Conservation (phyloP, 2,888 invertebrate genomes). For the Amitus sp. region DNA sequence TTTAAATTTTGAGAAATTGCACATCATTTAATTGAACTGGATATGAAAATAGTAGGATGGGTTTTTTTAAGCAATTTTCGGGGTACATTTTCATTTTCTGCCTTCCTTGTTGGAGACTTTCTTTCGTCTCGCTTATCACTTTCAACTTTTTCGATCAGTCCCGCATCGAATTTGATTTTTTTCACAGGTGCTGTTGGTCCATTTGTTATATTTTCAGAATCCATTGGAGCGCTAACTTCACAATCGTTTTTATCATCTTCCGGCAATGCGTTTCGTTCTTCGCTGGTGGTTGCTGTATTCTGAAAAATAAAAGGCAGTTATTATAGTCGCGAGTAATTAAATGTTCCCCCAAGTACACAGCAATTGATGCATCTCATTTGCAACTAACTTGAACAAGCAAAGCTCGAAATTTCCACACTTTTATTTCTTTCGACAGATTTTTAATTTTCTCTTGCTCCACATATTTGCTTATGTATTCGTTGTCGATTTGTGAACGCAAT, state of each 20-base stretch:
- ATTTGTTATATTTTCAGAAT: background rate
- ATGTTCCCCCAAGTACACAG: no score
- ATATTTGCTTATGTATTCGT: constrained; percentile 45
- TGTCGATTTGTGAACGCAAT: constrained; percentile 47
- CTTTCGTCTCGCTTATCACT: background rate
- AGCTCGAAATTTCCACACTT: constrained; percentile 28
- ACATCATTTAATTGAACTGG: constrained; percentile 6
- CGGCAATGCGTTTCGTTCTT: background rate
- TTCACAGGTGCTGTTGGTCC: background rate
- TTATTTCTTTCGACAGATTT: constrained; percentile 26
- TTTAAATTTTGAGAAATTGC: background rate
- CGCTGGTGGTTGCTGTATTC: background rate
- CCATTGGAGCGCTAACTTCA: no score
- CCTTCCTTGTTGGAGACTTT: background rate
- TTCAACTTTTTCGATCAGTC: background rate
- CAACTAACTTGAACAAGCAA: no score
- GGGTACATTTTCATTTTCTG: background rate
- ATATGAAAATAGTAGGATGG: constrained; percentile 9
- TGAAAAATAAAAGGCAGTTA: background rate
- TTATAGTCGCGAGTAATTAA: background rate
- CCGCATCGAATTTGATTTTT: background rate
- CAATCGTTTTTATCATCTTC: no score
- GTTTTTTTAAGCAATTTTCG: background rate
- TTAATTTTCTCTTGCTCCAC: constrained; percentile 26
- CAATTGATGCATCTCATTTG: no score